Percentiles rank a stretch among this genome's conserved stretches.
Conservation (phyloP, 2,888 invertebrate species). For the Spilarctia lutea region DNA sequence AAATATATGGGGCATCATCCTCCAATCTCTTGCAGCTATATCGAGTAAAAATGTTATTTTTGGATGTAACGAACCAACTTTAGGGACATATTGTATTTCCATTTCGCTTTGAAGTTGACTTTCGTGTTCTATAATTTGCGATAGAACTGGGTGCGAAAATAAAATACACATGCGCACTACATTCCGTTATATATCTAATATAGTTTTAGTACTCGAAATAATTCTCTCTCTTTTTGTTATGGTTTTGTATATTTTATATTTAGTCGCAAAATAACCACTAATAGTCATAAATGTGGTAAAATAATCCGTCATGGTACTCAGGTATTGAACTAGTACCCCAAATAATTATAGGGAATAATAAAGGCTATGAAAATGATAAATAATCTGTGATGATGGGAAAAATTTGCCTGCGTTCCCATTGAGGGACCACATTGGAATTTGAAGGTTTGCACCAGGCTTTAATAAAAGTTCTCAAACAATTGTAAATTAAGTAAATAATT, state of each 20-base stretch:
- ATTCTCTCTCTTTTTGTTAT: not conserved
- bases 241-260: not conserved
- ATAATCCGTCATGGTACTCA: no score
- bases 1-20: slow-evolving; percentile 2
- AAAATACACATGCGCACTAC: not conserved
- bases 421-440: no score
- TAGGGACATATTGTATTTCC: slow-evolving; percentile 6
- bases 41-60: slow-evolving; percentile 13
- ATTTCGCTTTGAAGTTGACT: slow-evolving; percentile 1
- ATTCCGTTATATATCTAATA: not conserved
- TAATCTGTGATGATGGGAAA: no score
- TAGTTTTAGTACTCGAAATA: not conserved
- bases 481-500: no score
- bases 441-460: no score
- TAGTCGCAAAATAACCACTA: no score
- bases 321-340: no score
- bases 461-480: no score
- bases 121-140: not conserved
- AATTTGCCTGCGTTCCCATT: no score
- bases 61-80: slow-evolving; percentile 11
- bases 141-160: not conserved
- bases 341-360: no score
- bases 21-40: slow-evolving; percentile 5
- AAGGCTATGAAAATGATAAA: no score
- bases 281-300: no score